These are phyloP conservation scores for Fabriciana adippe DNA, from an alignment of 2,888 invertebrate species.

Conservation along the genomic window DNA sequence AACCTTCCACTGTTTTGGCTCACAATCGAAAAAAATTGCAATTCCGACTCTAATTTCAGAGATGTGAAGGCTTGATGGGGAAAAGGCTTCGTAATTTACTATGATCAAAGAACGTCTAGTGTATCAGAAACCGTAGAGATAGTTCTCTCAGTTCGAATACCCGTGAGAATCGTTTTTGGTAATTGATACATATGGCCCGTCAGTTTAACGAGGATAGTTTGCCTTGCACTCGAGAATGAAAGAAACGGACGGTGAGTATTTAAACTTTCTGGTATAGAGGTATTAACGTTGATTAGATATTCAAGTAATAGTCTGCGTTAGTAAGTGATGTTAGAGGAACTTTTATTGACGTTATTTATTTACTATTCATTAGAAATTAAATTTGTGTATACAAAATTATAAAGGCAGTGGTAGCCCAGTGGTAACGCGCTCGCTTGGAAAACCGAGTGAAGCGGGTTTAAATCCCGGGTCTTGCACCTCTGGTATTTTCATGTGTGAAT, in stretches of 20 bases:
- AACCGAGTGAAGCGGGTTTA: no score
- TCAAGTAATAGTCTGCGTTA: neutral
- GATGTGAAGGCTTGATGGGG: neutral
- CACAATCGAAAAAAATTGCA: conserved; percentile 1
- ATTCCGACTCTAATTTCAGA: conserved; percentile 7
- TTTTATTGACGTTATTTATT: no score
- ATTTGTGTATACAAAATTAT: no score
- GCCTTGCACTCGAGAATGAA: conserved; percentile 46
- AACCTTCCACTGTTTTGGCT: neutral
- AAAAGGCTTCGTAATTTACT: conserved; percentile 13
- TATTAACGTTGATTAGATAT: conserved; percentile 17
- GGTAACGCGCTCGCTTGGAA: no score
- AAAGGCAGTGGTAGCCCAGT: no score
- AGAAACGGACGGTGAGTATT: conserved; percentile 39
- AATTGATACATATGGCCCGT: conserved; percentile 68
- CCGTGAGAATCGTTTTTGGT: conserved; percentile 60
- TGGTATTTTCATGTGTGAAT: no score
- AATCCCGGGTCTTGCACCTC: no score
- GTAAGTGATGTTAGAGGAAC: neutral
- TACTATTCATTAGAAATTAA: no score
- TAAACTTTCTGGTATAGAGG: conserved; percentile 11
- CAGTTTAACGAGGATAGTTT: conserved; percentile 52
- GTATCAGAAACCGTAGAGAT: conserved; percentile 8
- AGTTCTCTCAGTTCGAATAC: conserved; percentile 34
- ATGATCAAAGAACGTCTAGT: conserved; percentile 19